Conservation (phyloP, 1,140 invertebrate species). For the Muscidifurax raptorellus region DNA sequence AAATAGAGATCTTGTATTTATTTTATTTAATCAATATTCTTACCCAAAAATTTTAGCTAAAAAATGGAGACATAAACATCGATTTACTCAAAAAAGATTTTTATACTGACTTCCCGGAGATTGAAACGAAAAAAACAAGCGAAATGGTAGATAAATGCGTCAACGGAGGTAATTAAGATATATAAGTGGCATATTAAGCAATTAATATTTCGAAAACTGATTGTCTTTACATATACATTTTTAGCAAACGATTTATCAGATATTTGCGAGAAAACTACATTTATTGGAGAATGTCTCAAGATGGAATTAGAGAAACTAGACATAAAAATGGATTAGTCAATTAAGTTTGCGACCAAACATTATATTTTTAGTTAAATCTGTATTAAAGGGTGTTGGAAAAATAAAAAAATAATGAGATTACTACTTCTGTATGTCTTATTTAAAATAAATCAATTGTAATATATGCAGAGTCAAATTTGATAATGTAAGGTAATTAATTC, state of each 20-base stretch:
- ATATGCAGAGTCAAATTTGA: neutral
- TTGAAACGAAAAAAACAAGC: neutral
- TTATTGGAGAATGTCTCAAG: neutral
- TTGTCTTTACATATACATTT: neutral
- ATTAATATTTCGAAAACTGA: neutral
- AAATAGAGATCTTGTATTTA: neutral
- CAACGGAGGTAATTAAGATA: neutral
- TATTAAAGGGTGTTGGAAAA: neutral
- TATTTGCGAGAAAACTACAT: neutral
- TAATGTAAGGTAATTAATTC: too few relatives aligned
- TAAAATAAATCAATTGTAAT: neutral
- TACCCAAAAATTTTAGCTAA: neutral
- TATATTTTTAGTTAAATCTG: neutral
- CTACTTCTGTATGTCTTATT: neutral
- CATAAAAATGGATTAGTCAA: neutral
- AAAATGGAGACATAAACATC: neutral
- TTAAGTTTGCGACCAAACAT: neutral
- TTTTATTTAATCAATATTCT: neutral
- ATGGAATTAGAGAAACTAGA: neutral
- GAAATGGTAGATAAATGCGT: neutral
- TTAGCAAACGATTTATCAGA: neutral
- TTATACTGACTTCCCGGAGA: neutral
- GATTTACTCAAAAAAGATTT: neutral
- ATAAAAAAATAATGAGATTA: neutral
- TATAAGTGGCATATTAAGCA: neutral